Evolutionary conservation across 2,888 invertebrate species (phyloP), one percentile per base, ranked within the genome.

Genomic region (Papilio demoleus): DNA sequence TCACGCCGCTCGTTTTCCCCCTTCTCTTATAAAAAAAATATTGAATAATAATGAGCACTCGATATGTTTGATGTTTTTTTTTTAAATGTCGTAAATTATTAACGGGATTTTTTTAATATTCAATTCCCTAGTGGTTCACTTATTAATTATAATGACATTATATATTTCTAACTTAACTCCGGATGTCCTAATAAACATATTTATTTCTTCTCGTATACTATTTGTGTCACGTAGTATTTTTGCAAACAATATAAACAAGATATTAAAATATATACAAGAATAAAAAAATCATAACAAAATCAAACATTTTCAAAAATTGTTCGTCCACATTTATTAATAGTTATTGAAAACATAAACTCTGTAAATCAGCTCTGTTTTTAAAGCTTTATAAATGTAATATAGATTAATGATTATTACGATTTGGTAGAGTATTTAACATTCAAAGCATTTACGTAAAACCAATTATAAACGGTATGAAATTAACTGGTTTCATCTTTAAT

Each of bases 371-470:
- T 38, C 22, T 22, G 65, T 14, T 47, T 66, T 34, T 14, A 31
- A n/a, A 45, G 58, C 24, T 45, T 36, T 60, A 24, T 4, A 17
- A 40, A 60, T 67, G 14, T 36, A 50, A 31, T 50, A 40, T 58
- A 61, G 27, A 27, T 3, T 19, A 47, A 50, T 17, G 47, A 19
- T 24, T 50, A 38, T 67, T 50, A 50, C 58, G 17, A 40, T 36
- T 61, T 50, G 8, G 38, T 38, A 17, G 50, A 47, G 22, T 34
- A 59, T 47, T 59, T 59, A 67, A 61, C 14, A 60, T 67, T 60
- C 14, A 60, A 50, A 24, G 53, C 6, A 24, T 19, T 61, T 50
- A 60, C 11, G 50, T 50, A 50, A 47, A 47, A 60, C 38, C 47
- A 50, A 67, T 50, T 59, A 60, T 38, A 47, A 14, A 50, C 9